Evolutionary conservation across 2,797 vertebrate species (phyloP), one percentile per base, ranked within the genome.

Genomic region (Megaceryle alcyon): DNA sequence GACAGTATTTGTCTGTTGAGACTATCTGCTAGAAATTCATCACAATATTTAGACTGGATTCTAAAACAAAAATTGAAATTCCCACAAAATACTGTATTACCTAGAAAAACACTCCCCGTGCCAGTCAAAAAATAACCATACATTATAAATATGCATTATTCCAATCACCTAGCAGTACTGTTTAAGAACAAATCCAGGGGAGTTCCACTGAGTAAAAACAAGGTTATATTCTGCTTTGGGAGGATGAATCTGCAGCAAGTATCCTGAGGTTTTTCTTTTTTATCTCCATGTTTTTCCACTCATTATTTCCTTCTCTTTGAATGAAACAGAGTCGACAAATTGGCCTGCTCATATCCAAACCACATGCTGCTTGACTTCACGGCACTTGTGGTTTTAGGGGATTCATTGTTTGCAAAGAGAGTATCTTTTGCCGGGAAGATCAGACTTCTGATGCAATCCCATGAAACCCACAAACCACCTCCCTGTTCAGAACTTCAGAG

Each of bases 401-500:
- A 94, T 92, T 95, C 96, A 61, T 94, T 96, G 95, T 96, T 96
- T 96, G 95, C 85, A 91, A 48, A 90, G 77, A 88, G 96, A 96
- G n/a, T 79, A 65, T 94, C 70, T 97, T 70, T 60, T 96, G 92
- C 95, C 17, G 91, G 95, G 96, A 96, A 96, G 85, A 96, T 96
- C 92, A 95, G 94, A 84, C 87, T 96, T 94, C 96, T 96, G 96
- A 96, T 96, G 96, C 95, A 96, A 96, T 95, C 92, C 95, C 91
- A 60, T 91, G 95, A 97, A 97, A 97, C 77, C 95, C 96, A 96
- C 96, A 97, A 97, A 94, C 96, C 94, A 96, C 82, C 85, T 95
- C 88, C 87, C 91, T 94, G 23, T 60, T 94, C 90, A 96, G 68
- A 94, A 82, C 90, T 91, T 86, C 80, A 65, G 88, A 77, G 73